Percentiles rank a stretch among this genome's conserved stretches.
These are phyloP conservation scores for Lepetodrilus schrolli DNA, from an alignment of 2,888 invertebrate genomes.

Conservation along the genomic window DNA sequence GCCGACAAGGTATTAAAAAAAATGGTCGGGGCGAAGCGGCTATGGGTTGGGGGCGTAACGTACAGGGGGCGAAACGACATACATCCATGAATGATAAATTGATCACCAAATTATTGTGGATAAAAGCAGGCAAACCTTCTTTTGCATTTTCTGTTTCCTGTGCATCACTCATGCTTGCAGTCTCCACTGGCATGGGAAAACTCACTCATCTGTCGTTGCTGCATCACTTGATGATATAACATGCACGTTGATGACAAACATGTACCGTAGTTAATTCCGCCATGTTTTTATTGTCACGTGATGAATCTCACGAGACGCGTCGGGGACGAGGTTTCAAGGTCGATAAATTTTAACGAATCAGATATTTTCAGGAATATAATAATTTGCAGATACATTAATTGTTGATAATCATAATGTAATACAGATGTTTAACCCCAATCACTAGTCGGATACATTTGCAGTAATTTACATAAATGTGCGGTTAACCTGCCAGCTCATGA, in stretches of 20 bases:
- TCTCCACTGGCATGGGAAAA: neutral
- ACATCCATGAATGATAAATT: too few species aligned
- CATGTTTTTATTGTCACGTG: slow-evolving; percentile 21
- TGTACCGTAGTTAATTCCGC: neutral
- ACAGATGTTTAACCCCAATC: too few species aligned
- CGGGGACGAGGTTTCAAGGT: slow-evolving; percentile 24
- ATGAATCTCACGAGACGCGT: slow-evolving; percentile 1
- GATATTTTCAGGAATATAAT: too few species aligned
- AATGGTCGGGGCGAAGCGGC: neutral
- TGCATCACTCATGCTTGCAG: slow-evolving; percentile 14
- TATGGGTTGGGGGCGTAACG: too few species aligned
- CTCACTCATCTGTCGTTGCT: neutral
- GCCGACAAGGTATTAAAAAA: neutral
- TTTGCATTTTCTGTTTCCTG: slow-evolving; percentile 24
- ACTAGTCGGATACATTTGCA: too few species aligned
- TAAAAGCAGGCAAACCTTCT: neutral
- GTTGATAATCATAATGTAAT: too few species aligned
- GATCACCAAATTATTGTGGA: neutral
- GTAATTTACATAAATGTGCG: too few species aligned
- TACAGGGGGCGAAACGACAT: too few species aligned
- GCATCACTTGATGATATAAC: slow-evolving; percentile 20
- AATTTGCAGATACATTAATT: too few species aligned
- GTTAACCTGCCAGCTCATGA: too few species aligned
- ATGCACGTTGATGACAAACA: neutral
- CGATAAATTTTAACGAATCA: neutral